phyloP scores from a whole-genome alignment of 2,113 vertebrate genomes.

The Chaetura pelagica region DNA sequence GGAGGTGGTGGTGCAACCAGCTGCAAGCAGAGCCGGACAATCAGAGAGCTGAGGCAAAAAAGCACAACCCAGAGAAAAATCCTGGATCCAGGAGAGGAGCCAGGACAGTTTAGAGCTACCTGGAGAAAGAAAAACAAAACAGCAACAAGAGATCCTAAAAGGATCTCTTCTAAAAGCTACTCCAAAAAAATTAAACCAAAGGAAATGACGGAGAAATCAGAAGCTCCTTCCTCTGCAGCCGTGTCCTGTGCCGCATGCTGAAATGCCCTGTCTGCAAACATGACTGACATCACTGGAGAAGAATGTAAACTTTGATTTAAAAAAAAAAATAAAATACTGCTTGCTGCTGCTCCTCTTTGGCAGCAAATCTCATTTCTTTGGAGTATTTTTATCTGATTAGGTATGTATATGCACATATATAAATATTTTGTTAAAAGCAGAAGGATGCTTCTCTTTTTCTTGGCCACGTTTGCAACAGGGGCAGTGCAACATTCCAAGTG shows the following conservation, averaged over 20 bases:
- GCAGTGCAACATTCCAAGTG: neutral
- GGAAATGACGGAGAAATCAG: neutral
- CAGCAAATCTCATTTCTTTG: constrained; percentile 21
- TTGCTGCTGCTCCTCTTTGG: constrained; percentile 26
- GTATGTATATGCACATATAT: constrained; percentile 48
- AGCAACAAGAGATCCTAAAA: neutral
- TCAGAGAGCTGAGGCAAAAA: neutral
- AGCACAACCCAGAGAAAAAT: neutral
- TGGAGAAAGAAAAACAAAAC: neutral
- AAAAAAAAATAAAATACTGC: neutral
- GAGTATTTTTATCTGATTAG: constrained; percentile 48
- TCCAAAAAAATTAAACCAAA: neutral
- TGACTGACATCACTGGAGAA: constrained; percentile 42
- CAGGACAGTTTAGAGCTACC: neutral
- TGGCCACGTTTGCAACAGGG: neutral
- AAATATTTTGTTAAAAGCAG: constrained; percentile 61
- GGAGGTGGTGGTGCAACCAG: neutral
- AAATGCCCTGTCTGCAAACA: constrained; percentile 12
- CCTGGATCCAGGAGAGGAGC: neutral
- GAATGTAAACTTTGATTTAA: constrained; percentile 59
- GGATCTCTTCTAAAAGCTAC: neutral
- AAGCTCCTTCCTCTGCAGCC: neutral
- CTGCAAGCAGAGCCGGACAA: accelerated
- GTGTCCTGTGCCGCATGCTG: accelerated
- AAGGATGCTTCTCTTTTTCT: neutral